Base-by-base conservation (phyloP, 2,888 invertebrate genomes). In the Ellobium chinense region DNA sequence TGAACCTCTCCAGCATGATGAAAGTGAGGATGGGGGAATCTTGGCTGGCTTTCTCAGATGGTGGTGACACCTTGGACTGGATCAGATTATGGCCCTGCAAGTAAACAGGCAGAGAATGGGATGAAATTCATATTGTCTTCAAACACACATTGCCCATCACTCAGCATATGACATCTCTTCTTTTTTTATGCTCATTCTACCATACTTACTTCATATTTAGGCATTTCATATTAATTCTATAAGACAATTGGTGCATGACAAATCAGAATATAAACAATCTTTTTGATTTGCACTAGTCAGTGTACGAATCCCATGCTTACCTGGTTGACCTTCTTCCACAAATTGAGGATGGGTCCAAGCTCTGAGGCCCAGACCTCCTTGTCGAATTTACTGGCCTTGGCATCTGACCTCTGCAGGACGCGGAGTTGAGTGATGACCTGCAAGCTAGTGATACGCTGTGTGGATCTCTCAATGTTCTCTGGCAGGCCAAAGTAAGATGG, bases 401-500 rank as follows among this genome's bases (percentile, higher is more conserved):
- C 92, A 78, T 92, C 91, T 1, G 93, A 91, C 60, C 94, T 88
- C 89, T 93, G 93, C 36, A 94, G 87, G 2, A 93, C 90, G 92
- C 95, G 95, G 7, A 97, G 93, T 82, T 95, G 95, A 1, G 93
- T 91, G 70, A 97, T 94, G n/a, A 96, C 95, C 80, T 93, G 90
- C 39, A 87, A 88, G 82, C 94, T 94, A 3, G 95, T 94, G 78
- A 95, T 95, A 85, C 95, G 95, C 92, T 98, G 97, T 95, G 97
- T 96, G 12, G 97, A 96, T 74, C 96, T 94, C 85, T 97, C 96
- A 81, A 98, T 97, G 92, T 98, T 98, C 74, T 95, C 96, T 0
- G 98, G 97, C 69, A 98, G 93, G 2, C 97, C 97, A 89, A 98
- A 96, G 88, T 96, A 95, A 7, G 95, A 94, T 0, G 97, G 96